Base-by-base conservation (phyloP, 2,888 invertebrate genomes). In the Drosophila silvestris region DNA sequence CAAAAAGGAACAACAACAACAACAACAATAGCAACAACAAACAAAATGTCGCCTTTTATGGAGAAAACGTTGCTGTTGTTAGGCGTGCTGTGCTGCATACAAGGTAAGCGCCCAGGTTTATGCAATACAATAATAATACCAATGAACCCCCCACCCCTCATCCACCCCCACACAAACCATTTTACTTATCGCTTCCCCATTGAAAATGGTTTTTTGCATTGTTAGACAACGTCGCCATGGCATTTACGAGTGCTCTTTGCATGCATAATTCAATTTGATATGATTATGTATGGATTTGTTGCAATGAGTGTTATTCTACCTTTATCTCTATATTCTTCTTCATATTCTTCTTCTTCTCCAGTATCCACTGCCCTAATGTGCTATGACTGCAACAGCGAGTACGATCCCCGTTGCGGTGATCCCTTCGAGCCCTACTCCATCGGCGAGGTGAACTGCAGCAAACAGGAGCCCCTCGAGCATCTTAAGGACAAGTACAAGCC, bases 321-420 rank as follows among this genome's bases (percentile, higher is more conserved):
- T 22, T 6, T 16, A 9, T 47, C 4, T 47, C 2, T 19, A 28
- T 26, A 35, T 3, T n/a, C 22, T 32, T 5, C n/a, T 37, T 58
- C 22, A 30, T 30, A 19, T 35, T 32, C 16, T 44, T n/a, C 53
- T 41, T 22, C 22, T 51, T 64, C 5, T 74, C 2, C 16, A 93
- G 91, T 94, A 95, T 95, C 95, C 39, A 94, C 95, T 63, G 94
- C 96, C 74, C 95, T 97, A 75, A 94, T 95, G 86, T 98, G 98
- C 93, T 98, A 97, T 92, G 96, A 97, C 90, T 98, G 98, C 94
- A 98, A 98, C 94, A 98, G 98, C 72, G 96, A 96, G 77, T 97
- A 96, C 91, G 98, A 98, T 93, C 97, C 97, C 44, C 95, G 97
- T 82, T 98, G 98, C 91, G 98, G 96, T 1, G 97, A 97, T 91